Percentiles rank a stretch among this genome's conserved stretches.
These are phyloP conservation scores for Elephas maximus DNA, from an alignment of 2,113 vertebrate species.

Conservation along the genomic window DNA sequence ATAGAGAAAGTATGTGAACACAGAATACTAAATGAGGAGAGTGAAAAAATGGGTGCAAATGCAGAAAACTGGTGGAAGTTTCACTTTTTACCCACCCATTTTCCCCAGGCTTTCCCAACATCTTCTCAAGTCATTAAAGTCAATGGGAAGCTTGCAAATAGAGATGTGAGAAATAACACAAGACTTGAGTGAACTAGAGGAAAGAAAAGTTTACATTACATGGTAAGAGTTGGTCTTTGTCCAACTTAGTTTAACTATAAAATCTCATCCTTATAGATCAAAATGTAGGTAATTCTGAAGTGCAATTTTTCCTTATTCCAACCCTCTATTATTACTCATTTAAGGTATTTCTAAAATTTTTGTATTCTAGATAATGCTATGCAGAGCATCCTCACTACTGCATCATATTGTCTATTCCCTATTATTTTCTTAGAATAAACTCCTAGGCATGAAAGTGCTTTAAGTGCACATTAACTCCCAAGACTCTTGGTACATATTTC, in stretches of 20 bases:
- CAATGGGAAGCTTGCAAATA: neutral
- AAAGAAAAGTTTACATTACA: neutral
- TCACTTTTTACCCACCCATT: neutral
- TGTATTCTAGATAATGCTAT: neutral
- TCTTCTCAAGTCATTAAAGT: neutral
- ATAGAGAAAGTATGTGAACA: neutral
- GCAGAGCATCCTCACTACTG: neutral
- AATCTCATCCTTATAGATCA: neutral
- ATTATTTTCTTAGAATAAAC: constrained; percentile 37
- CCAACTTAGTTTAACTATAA: neutral
- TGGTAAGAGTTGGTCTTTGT: neutral
- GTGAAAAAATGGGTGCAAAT: neutral
- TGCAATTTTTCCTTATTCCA: neutral
- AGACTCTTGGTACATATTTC: neutral
- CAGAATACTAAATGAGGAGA: too few species aligned
- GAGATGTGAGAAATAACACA: neutral
- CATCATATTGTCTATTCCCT: neutral
- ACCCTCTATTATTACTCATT: neutral
- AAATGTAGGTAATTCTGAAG: neutral
- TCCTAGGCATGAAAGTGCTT: neutral
- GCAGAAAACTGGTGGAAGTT: neutral
- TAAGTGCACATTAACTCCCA: neutral
- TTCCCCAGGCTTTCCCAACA: neutral
- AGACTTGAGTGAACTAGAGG: neutral
- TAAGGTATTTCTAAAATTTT: neutral